Evolutionary conservation across 1,140 invertebrate genomes (phyloP).

Genomic region (Hylyphantes graminicola): DNA sequence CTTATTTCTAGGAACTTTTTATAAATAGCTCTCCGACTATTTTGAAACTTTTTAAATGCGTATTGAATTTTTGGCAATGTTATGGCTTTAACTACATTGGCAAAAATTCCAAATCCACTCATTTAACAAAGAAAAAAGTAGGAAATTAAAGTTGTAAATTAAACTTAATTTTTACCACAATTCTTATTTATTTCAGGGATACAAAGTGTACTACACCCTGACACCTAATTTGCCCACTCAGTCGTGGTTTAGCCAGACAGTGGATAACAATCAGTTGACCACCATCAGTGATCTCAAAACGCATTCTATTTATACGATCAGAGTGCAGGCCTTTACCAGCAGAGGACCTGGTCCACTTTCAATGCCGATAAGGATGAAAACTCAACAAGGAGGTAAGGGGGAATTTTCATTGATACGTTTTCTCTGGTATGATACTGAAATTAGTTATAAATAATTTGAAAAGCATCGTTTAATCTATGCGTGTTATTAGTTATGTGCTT

Average conservation of each 20-base stretch:
- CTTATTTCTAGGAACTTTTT: no score
- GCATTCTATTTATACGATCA: slow-evolving; percentile 90
- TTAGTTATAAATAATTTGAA: background rate
- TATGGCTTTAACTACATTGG: no score
- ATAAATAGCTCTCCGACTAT: no score
- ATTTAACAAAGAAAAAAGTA: no score
- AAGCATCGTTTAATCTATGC: no score
- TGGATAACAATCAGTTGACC: slow-evolving; percentile 92
- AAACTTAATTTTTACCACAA: no score
- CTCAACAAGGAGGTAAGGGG: slow-evolving; percentile 84
- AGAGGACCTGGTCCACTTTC: slow-evolving; percentile 92
- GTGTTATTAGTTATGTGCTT: no score
- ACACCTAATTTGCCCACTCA: slow-evolving; percentile 86
- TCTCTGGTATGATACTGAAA: background rate
- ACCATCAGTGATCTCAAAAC: slow-evolving; percentile 91
- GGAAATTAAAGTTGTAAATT: no score
- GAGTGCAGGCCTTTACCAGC: slow-evolving; percentile 90
- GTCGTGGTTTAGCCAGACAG: slow-evolving; percentile 91
- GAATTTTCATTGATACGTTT: background rate
- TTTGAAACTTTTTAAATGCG: no score
- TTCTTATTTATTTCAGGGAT: slow-evolving; percentile 77
- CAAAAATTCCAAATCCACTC: no score
- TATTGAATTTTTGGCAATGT: no score
- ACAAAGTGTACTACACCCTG: slow-evolving; percentile 96
- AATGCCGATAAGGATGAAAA: slow-evolving; percentile 92